Evolutionary conservation across 2,888 invertebrate species (phyloP), one percentile per base, ranked within the genome.

Genomic region (Auanema sp.): DNA sequence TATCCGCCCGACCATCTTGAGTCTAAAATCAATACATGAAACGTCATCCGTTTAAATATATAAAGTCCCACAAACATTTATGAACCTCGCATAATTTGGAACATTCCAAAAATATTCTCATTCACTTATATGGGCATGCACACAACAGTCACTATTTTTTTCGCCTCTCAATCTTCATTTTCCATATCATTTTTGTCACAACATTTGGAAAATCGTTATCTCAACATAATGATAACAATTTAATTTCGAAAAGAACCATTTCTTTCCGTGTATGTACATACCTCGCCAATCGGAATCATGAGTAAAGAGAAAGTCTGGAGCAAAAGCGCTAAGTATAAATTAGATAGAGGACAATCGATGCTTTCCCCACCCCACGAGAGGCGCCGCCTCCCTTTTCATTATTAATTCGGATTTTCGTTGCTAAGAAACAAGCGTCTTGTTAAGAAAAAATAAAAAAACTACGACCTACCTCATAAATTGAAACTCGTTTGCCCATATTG

Each of bases 1-100:
- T 76, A 58, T 82, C 81, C 44, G 80, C 77, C 25, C 80, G 69
- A 24, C 81, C 81, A 74, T 81, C 81, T 56, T 73, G 73, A 10
- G 82, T 81, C 80, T 81, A 33, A 33, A 33, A 33, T 33, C 33
- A 33, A 33, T 33, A 33, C 33, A 33, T 33, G 8, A 33, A 33
- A 33, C 33, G 4, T 33, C 33, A 33, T 33, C 33, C 33, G 33
- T 33, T 33, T 33, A 8, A 33, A 33, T 33, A 5, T 33, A 33
- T 8, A 5, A 33, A 33, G 33, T 33, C 8, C 33, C 33, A 33
- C 33, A 33, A 33, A 33, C 33, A 33, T 33, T 33, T 33, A 33
- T 33, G 33, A 33, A 33, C 33, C 33, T 33, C 6, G 47, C 47
- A 18, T 47, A 18, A 16, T 18, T 47, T 21, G 16, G 47, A 47